Percentiles rank a stretch among this genome's conserved stretches.
phyloP scores from a whole-genome alignment of 2,888 invertebrate genomes.

The Helicoverpa assulta region DNA sequence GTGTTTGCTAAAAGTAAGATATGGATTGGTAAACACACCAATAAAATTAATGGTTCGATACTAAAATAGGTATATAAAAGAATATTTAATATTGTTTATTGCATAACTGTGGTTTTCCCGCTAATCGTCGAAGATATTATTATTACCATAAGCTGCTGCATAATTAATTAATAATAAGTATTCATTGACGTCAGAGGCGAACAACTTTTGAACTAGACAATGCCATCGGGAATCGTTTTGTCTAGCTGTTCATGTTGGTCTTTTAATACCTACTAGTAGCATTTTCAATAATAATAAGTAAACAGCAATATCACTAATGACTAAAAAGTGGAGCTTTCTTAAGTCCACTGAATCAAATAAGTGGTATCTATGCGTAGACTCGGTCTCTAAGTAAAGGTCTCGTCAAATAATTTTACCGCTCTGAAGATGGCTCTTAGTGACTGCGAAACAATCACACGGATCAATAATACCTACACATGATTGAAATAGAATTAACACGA shows the following conservation, averaged over 20 bases:
- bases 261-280: not conserved
- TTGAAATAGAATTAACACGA: too few species aligned
- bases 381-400: not conserved
- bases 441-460: too few species aligned
- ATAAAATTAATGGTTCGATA: not conserved
- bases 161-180: slow-evolving; percentile 30
- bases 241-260: not conserved
- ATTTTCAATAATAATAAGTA: not conserved
- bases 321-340: not conserved
- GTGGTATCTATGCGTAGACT: too few species aligned
- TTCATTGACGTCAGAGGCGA: slow-evolving; percentile 34
- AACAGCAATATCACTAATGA: too few species aligned
- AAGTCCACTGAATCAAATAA: not conserved
- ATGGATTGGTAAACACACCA: slow-evolving; percentile 15
- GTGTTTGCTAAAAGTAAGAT: slow-evolving; percentile 18
- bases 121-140: not conserved
- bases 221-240: not conserved
- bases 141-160: slow-evolving; percentile 13
- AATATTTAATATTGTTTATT: slow-evolving; percentile 4
- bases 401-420: too few species aligned
- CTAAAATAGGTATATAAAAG: not conserved
- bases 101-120: not conserved
- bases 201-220: not conserved
- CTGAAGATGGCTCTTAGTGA: too few species aligned
- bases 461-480: too few species aligned